These are phyloP conservation scores for Mellilla xanthometata DNA, from an alignment of 2,888 invertebrate species.

Conservation along the genomic window DNA sequence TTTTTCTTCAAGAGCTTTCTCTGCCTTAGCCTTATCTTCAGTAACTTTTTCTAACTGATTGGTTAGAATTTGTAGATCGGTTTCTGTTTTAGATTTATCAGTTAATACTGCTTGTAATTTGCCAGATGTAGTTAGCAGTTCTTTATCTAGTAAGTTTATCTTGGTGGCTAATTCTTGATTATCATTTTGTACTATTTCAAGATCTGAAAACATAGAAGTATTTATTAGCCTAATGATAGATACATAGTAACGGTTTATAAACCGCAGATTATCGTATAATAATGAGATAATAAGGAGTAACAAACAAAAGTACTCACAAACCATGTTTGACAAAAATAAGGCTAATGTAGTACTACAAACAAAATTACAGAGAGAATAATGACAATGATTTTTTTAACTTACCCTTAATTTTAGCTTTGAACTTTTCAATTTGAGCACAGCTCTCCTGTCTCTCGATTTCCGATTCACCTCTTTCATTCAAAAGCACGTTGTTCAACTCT, in stretches of 20 bases:
- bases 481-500: slow-evolving; percentile 32
- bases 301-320: no score
- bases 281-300: no score
- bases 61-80: neutral
- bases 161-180: neutral
- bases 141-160: neutral
- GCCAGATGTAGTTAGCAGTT: neutral
- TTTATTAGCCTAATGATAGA: no score
- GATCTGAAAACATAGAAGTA: neutral
- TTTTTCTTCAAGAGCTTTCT: slow-evolving; percentile 1
- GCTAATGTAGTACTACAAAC: no score
- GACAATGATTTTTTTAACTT: no score
- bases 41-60: neutral
- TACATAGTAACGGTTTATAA: no score
- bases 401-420: slow-evolving; percentile 18
- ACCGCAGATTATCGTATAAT: no score
- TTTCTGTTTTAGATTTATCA: slow-evolving; percentile 1
- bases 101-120: neutral
- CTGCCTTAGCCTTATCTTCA: slow-evolving; percentile 1
- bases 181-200: neutral
- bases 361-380: no score
- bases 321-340: no score
- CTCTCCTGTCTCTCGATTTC: slow-evolving; percentile 25
- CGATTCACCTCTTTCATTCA: slow-evolving; percentile 42
- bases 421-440: slow-evolving; percentile 17